A percentile compares a stretch with the other conserved stretches of the same genome.
These are phyloP conservation scores for Agelaius tricolor DNA, from an alignment of 2,113 vertebrate species.

Conservation along the genomic window DNA sequence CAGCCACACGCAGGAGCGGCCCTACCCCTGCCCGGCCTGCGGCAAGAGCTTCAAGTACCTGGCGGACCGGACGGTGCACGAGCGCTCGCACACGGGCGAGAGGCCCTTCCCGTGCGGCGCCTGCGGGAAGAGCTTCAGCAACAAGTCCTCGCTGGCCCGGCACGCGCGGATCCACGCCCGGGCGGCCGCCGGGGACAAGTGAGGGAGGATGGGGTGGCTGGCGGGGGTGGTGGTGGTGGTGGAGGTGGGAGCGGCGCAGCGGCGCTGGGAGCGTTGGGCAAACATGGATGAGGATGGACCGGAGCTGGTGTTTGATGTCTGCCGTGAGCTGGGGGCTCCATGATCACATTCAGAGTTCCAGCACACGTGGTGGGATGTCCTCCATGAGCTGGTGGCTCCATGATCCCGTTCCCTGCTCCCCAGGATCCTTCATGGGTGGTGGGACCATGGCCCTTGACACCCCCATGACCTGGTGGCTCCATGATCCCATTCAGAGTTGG, in stretches of 20 bases:
- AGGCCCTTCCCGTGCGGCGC: background rate
- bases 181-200: background rate
- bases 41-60: slow-evolving; percentile 41
- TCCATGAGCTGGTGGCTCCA: no score
- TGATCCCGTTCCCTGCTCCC: background rate
- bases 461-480: no score
- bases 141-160: slow-evolving; percentile 35
- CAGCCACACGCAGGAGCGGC: background rate
- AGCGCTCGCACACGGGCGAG: background rate
- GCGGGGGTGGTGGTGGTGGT: rapidly evolving
- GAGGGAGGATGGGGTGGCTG: background rate
- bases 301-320: background rate
- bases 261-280: no score
- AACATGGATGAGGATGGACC: background rate
- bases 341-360: no score
- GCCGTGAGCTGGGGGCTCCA: no score
- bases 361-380: no score
- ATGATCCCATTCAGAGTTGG: no score
- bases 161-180: background rate
- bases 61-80: slow-evolving; percentile 21
- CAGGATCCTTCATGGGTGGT: rapidly evolving
- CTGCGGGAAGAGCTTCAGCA: slow-evolving; percentile 41
- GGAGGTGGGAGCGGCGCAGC: background rate
- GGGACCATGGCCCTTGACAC: background rate
- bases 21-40: background rate